Evolutionary conservation across 2,797 vertebrate species (phyloP), one percentile per base, ranked within the genome.

Genomic region (Podargus strigoides): DNA sequence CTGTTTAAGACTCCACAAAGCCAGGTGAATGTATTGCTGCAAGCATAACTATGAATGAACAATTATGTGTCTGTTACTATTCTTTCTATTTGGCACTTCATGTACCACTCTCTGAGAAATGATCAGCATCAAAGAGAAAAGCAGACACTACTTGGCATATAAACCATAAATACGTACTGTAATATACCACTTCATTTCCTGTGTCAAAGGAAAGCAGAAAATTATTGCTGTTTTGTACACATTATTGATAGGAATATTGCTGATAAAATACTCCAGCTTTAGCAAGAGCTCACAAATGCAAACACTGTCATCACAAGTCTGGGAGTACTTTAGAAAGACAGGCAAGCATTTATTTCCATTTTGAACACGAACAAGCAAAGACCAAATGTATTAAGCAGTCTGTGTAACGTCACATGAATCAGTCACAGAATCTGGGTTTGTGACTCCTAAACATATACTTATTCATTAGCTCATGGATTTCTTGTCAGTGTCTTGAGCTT

Each of bases 391-490:
- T 88, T 72, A 88, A 94, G 52, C 37, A 78, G 78, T 41, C 39
- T 78, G 23, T 42, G 42, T 32, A 93, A 85, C 0, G 0, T 88
- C 93, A 88, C n/a, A 62, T 46, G 77, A 79, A 82, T 85, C 88
- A 87, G 77, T 85, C 81, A 87, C 52, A 87, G 83, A 79, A 84
- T 66, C 52, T 56, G 72, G 34, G 34, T 13, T 87, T 76, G 63
- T 89, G 67, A 85, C 50, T 87, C 41, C 44, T 73, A 79, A 86
- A 73, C 32, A 63, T 50, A 81, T 19, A 32, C 30, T 80, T 87
- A 95, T 91, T 91, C 92, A 95, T 90, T 94, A 89, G 44, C 44
- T 52, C 46, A 93, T 67, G 81, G 93, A 91, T 95, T 94, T 96
- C 63, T 94, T 93, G 90, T 78, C 66, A 84, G 34, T 91, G 50